A percentile compares a stretch with the other conserved stretches of the same genome.
Evolutionary conservation across 2,888 invertebrate genomes (phyloP).

Genomic region (Rhagophthalmus giganteus): DNA sequence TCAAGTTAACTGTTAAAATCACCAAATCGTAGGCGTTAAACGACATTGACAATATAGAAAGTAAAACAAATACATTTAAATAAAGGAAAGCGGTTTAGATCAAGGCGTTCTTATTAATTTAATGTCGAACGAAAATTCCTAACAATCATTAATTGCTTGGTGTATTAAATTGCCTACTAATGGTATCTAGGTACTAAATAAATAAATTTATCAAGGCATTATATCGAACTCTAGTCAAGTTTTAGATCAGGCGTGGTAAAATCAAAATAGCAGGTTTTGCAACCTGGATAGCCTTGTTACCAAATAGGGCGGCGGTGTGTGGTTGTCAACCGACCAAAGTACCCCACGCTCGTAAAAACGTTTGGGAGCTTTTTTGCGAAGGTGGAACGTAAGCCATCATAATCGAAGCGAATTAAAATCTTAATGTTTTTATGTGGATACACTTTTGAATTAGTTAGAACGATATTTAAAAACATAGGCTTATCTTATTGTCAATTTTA

Average conservation of each 20-base stretch:
- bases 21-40: slow-evolving; percentile 17
- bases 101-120: background rate
- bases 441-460: too few species aligned
- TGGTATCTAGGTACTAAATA: too few species aligned
- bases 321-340: slow-evolving; percentile 18
- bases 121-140: too few species aligned
- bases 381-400: too few species aligned
- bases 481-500: too few species aligned
- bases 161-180: too few species aligned
- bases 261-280: slow-evolving; percentile 18
- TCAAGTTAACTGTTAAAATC: slow-evolving; percentile 23
- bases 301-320: slow-evolving; percentile 26
- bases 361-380: slow-evolving; percentile 23
- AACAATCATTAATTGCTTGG: too few species aligned
- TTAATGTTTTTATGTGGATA: too few species aligned
- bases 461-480: too few species aligned
- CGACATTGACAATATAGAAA: slow-evolving; percentile 14
- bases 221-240: too few species aligned
- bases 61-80: slow-evolving; percentile 1
- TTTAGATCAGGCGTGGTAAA: slow-evolving; percentile 16
- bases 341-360: slow-evolving; percentile 15
- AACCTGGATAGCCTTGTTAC: slow-evolving; percentile 22
- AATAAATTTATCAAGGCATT: too few species aligned
- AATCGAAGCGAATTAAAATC: too few species aligned
- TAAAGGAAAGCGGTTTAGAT: slow-evolving; percentile 1